Evolutionary conservation across 2,888 invertebrate genomes (phyloP), one percentile per base, ranked within the genome.

Genomic region (Tetranychus piercei): DNA sequence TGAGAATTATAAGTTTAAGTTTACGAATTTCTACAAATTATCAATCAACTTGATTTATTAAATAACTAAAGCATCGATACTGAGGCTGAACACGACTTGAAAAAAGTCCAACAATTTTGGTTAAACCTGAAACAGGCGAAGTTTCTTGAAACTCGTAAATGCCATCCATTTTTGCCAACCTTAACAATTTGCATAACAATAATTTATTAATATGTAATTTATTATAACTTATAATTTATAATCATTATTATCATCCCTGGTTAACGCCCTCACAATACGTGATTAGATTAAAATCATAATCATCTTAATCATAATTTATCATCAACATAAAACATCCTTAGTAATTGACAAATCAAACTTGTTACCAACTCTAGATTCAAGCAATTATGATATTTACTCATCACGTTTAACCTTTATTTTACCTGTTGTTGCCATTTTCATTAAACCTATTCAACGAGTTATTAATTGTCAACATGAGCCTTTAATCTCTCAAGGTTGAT

Each of bases 261-360:
- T 55, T 55, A 15, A 55, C 55, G 55, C 55, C 55, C 55, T 55
- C 55, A 55, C 55, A 55, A 55, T 55, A 55, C 55, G 55, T 55
- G 55, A 55, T 55, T 55, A 55, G 55, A 55, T 55, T 55, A 15
- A 55, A 55, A 55, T 55, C 55, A 55, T 55, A 55, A 55, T 55
- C 55, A 55, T 55, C 55, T 55, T 55, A 55, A 55, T 55, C 55
- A 55, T 55, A 55, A 55, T 55, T 55, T 55, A 55, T 55, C 55
- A 55, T 55, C 11, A 55, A 55, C 55, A 15, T 55, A 6, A 3
- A 15, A 55, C 11, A 55, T 9, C 9, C 11, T 15, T 9, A 55
- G 55, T 15, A 15, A 55, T 55, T 55, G 55, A 55, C 55, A 55
- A 55, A 55, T 55, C 55, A 55, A 34, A 55, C 55, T 55, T 55